phyloP scores from a whole-genome alignment of 2,888 invertebrate genomes.

The Lepidochitona cinerea region DNA sequence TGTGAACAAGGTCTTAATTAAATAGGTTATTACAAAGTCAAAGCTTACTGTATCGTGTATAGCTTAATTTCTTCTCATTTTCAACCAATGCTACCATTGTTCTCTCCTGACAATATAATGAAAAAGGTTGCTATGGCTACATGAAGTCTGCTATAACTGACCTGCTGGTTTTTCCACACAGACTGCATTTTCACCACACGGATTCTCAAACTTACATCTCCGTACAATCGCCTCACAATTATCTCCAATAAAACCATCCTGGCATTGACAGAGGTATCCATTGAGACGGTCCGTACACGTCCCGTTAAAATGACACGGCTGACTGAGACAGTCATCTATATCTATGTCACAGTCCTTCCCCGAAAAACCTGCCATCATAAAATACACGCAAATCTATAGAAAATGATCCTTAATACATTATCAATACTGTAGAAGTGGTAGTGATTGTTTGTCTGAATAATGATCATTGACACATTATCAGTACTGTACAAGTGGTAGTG shows the following conservation, averaged over 20 bases:
- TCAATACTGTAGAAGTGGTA: neutral
- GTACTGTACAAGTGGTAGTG: too few relatives aligned
- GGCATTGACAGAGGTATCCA: slow-evolving; percentile 71
- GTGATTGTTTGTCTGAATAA: too few relatives aligned
- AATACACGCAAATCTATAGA: too few relatives aligned
- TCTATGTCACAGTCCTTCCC: slow-evolving; percentile 80
- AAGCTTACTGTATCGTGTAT: too few relatives aligned
- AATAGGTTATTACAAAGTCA: too few relatives aligned
- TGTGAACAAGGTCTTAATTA: neutral
- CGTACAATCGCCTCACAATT: slow-evolving; percentile 49
- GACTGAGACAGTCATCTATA: slow-evolving; percentile 92
- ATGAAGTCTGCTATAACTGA: slow-evolving; percentile 15
- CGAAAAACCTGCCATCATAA: slow-evolving; percentile 24
- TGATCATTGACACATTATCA: too few relatives aligned
- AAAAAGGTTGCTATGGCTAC: too few relatives aligned
- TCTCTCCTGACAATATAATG: too few relatives aligned
- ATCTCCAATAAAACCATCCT: slow-evolving; percentile 42
- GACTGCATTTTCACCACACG: slow-evolving; percentile 54
- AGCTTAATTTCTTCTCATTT: too few relatives aligned
- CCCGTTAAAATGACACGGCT: slow-evolving; percentile 76
- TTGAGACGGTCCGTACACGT: slow-evolving; percentile 95
- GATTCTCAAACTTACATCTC: slow-evolving; percentile 44
- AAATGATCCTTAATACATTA: neutral
- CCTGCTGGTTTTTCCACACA: slow-evolving; percentile 58
- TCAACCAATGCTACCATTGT: too few relatives aligned